Evolutionary conservation across 2,113 vertebrate genomes (phyloP), one percentile per base, ranked within the genome.

Genomic region (Melanostigma gelatinosum): DNA sequence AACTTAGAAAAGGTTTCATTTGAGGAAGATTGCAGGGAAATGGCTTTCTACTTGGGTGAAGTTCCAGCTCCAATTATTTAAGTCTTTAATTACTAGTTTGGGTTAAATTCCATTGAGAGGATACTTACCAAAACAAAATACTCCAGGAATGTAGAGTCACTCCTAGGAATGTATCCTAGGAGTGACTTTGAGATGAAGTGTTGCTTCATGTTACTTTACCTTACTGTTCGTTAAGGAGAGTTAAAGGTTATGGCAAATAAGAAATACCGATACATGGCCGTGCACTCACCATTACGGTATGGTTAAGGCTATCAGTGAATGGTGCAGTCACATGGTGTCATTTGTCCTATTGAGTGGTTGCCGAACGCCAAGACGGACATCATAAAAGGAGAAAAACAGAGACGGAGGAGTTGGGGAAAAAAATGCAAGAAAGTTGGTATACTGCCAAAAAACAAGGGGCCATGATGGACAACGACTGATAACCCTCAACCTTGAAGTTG

Each of bases 1-100:
- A 73, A 55, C 54, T 67, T 62, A 36, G 54, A 63, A 72, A 62
- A 69, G 52, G 42, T 44, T 79, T 69, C 50, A 73, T 82, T 72
- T 68, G 5, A 57, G 42, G 36, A 29, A 40, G 48, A 80, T 57
- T 71, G 36, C 29, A 62, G 10, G n/a, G 8, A 85, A 85, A 74
- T 70, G 13, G 3, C 12, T 77, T 66, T 77, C 57, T 67, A 62
- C n/a, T 72, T 68, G 38, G 32, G 32, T 32, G 36, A 55, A 24
- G 44, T 65, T 68, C 18, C 6, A 50, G 9, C 34, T 58, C 24
- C 29, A 63, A 42, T 69, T 57, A 73, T 63, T 69, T 32, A 57
- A 69, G 69, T 58, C 8, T 61, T 73, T 63, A 61, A 85, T 62
- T 46, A 48, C 54, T 9, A 68, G 66, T 54, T 76, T 72, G n/a